phyloP scores from a whole-genome alignment of 2,797 vertebrate species.

The Melanotaenia pygmaea region DNA sequence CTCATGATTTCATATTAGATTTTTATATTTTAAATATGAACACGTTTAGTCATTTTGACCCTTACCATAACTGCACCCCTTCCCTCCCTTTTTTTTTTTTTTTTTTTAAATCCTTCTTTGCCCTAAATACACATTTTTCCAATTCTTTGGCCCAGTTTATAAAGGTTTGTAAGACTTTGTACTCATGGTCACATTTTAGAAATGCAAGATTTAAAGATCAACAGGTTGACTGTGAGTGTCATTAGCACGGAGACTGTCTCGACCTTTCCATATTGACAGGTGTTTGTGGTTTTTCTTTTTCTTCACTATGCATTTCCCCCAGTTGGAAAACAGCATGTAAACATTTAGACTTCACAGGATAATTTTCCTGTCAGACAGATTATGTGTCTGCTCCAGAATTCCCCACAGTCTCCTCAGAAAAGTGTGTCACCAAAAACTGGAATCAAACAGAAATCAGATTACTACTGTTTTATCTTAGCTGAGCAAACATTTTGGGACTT shows the following conservation, averaged over 20 bases:
- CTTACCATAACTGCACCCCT: not conserved
- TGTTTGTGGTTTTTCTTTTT: constrained; percentile 13
- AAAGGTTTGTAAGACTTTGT: not conserved
- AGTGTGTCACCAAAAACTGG: constrained; percentile 58
- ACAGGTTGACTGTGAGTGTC: not conserved
- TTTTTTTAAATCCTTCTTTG: not conserved
- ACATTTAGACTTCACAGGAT: constrained; percentile 55
- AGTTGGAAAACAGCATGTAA: constrained; percentile 48
- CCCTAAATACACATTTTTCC: not conserved
- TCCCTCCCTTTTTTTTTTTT: not conserved
- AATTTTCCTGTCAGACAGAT: constrained; percentile 70
- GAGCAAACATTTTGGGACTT: constrained; percentile 69
- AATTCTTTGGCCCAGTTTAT: not conserved
- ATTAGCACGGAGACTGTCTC: not conserved
- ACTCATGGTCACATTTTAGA: not conserved
- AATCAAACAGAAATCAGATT: constrained; percentile 60
- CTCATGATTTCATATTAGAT: too few relatives aligned
- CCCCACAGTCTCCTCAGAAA: constrained; percentile 44
- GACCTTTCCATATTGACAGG: constrained; percentile 4
- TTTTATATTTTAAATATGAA: too few relatives aligned
- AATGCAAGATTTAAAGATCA: not conserved
- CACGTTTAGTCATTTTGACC: too few relatives aligned
- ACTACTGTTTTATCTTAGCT: constrained; percentile 65
- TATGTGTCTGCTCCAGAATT: constrained; percentile 52
- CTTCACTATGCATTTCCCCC: constrained; percentile 11